These are phyloP conservation scores for Onychorhynchus coronatus DNA, from an alignment of 2,113 vertebrate species.

Conservation along the genomic window DNA sequence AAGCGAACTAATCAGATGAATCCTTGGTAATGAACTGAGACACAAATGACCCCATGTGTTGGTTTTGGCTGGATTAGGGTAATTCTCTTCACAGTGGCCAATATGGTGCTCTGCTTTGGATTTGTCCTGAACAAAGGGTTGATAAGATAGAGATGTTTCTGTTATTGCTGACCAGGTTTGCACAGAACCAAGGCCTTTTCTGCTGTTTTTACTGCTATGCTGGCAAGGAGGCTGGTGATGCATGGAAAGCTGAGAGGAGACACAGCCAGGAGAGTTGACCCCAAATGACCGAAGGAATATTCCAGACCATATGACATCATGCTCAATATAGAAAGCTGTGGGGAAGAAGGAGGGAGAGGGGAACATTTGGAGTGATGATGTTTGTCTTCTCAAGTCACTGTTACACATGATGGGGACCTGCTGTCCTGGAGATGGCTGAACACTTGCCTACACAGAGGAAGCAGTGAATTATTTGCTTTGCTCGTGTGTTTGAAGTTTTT, in stretches of 20 bases:
- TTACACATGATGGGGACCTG: background rate
- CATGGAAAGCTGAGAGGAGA: background rate
- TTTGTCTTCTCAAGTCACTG: background rate
- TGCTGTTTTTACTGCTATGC: accelerated
- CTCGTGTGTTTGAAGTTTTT: background rate
- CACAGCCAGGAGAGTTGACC: background rate
- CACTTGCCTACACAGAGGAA: background rate
- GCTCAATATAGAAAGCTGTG: background rate
- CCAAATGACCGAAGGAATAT: background rate
- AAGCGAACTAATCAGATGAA: background rate
- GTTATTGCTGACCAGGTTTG: background rate
- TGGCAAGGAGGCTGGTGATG: background rate
- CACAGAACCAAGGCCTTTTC: background rate
- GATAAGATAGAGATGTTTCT: background rate
- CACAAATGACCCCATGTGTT: background rate
- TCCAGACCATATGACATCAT: background rate
- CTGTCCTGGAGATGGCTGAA: background rate
- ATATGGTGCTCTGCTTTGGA: background rate
- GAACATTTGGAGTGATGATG: background rate
- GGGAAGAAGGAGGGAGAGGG: background rate
- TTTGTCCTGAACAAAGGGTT: background rate
- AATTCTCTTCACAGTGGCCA: background rate
- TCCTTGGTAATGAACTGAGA: background rate
- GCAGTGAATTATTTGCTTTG: background rate
- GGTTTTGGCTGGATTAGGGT: background rate